phyloP scores from a whole-genome alignment of 1,140 invertebrate species.

The Sitodiplosis mosellana region DNA sequence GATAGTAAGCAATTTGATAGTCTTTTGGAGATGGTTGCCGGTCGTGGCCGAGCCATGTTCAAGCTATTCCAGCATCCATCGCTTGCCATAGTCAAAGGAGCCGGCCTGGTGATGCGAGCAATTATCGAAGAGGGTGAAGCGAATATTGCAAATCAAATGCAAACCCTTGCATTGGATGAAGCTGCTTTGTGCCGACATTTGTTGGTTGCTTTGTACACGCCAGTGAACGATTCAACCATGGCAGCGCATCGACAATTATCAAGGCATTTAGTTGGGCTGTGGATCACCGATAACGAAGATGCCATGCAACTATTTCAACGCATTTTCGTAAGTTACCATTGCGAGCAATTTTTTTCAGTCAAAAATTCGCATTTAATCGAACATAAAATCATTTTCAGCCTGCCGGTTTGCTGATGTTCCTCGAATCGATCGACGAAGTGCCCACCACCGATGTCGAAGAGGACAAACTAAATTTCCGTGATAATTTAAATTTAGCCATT shows the following conservation, averaged over 20 bases:
- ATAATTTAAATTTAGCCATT: constrained; percentile 89
- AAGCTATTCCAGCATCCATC: constrained; percentile 95
- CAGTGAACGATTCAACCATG: constrained; percentile 53
- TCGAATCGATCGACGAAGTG: constrained; percentile 75
- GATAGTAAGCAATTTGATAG: constrained; percentile 94
- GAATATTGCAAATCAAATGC: constrained; percentile 84
- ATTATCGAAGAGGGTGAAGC: constrained; percentile 92
- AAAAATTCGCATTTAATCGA: not conserved
- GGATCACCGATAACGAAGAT: constrained; percentile 86
- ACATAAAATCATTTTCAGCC: constrained; percentile 44
- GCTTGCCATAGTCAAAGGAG: constrained; percentile 93
- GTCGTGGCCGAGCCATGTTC: constrained; percentile 76
- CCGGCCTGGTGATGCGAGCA: constrained; percentile 89
- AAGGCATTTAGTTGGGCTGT: constrained; percentile 90
- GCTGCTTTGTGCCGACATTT: constrained; percentile 92
- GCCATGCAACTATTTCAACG: constrained; percentile 75
- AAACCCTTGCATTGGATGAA: constrained; percentile 87
- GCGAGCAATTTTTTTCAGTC: not conserved
- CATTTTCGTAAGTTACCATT: constrained; percentile 56
- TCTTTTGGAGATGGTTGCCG: constrained; percentile 83
- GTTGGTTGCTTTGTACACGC: constrained; percentile 74
- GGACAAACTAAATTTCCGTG: constrained; percentile 64
- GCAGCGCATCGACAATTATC: constrained; percentile 81
- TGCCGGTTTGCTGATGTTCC: constrained; percentile 70
- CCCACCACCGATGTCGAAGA: constrained; percentile 52